phyloP scores from a whole-genome alignment of 2,797 vertebrate genomes.

The Ispidina lecontei region DNA sequence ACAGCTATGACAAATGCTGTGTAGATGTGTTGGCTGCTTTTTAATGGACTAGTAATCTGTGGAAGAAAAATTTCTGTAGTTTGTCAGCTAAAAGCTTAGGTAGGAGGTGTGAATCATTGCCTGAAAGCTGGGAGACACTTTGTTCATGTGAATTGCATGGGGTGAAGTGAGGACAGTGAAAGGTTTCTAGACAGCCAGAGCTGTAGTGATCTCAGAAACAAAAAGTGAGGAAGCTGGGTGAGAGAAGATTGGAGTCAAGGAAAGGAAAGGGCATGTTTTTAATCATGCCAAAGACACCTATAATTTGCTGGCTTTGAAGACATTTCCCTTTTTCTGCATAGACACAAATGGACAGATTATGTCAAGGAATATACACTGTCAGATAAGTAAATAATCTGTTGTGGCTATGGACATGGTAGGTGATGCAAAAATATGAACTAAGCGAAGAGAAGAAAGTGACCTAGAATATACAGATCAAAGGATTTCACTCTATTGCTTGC shows the following conservation, averaged over 20 bases:
- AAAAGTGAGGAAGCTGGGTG: background rate
- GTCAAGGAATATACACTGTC: background rate
- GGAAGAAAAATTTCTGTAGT: conserved; percentile 2
- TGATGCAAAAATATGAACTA: background rate
- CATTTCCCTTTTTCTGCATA: background rate
- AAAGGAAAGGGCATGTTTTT: background rate
- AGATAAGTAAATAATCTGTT: background rate
- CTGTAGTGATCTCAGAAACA: background rate
- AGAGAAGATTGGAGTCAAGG: background rate
- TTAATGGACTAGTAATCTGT: background rate
- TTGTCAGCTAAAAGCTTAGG: conserved; percentile 43
- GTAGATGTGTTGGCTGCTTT: background rate
- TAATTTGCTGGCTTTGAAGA: background rate
- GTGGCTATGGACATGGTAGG: accelerated
- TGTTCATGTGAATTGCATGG: background rate
- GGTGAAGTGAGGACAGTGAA: conserved; percentile 35
- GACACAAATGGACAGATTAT: background rate
- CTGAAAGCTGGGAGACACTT: conserved; percentile 48
- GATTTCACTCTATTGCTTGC: background rate
- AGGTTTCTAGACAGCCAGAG: background rate
- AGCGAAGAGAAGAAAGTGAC: background rate
- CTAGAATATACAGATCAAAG: background rate
- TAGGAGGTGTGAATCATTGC: conserved; percentile 59
- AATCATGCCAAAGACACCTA: background rate
- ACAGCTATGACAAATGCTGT: background rate